Base-by-base conservation (phyloP, 2,797 vertebrate species). In the Apogon hyalosoma region DNA sequence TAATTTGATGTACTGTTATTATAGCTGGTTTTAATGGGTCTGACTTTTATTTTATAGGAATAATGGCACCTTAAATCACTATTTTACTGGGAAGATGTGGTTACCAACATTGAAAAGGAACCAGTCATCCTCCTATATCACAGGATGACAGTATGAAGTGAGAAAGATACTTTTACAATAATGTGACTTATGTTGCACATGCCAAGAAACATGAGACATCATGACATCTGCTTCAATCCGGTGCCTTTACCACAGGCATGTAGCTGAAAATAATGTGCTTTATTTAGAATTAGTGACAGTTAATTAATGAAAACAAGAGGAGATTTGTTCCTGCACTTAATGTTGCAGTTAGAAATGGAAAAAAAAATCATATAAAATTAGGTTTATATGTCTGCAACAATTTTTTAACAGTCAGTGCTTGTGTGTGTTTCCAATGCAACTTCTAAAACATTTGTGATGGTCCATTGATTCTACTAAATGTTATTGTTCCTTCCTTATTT, bases 251-350 rank as follows among this genome's bases (percentile, higher is more conserved):
- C 16, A 24, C 57, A 46, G 24, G 8, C 12, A 11, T 18, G 15
- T 24, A 11, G 58, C 55, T 43, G 28, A 64, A 75, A 69, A 66
- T 65, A 61, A 41, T 41, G 28, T 6, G 12, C 36, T 39, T 40
- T 1, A 49, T 56, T 46, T 50, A 57, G 45, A 63, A 39, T 31
- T 19, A 15, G 39, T n/a, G 8, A 4, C n/a, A 16, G 3, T 11
- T 66, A 16, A 4, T 11, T 66, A 48, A 11, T 42, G 41, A 28
- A 38, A 63, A 19, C 11, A 21, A 24, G 3, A 46, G 13, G 12
- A 42, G 2, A 33, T 16, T 1, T 14, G 8, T 36, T 45, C 21
- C 21, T 50, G n/a, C 36, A 57, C 0, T 1, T 21, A 9, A 21
- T 24, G 7, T 18, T 38, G 36, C 41, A 42, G 0, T 39, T 33